Percentiles rank a stretch among this genome's conserved stretches.
phyloP scores from a whole-genome alignment of 2,113 vertebrate species.

The Syngnathus typhle region DNA sequence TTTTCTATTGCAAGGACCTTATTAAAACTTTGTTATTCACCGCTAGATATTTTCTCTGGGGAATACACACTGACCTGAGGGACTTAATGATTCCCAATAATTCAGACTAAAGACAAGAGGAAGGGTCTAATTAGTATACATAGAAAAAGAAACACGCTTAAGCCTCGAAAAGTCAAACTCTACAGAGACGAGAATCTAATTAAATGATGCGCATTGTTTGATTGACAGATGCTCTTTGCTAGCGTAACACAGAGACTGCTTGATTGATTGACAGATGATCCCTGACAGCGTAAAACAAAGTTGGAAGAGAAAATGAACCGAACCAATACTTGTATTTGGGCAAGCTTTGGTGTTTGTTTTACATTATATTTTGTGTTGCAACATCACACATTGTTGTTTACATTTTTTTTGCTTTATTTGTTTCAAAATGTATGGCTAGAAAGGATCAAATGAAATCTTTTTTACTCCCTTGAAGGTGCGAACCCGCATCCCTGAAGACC shows the following conservation, averaged over 20 bases:
- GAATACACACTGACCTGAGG: not conserved
- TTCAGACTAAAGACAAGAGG: constrained; percentile 11
- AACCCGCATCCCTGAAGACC: constrained; percentile 34
- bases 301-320: constrained; percentile 2
- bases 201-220: constrained; percentile 9
- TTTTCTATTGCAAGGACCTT: not conserved
- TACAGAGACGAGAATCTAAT: constrained; percentile 1
- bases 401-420: constrained; percentile 5
- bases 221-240: constrained; percentile 21
- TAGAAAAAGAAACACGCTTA: not conserved
- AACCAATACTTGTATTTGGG: not conserved
- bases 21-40: constrained; percentile 7
- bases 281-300: constrained; percentile 1
- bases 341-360: not conserved
- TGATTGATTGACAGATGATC: constrained; percentile 35
- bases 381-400: not conserved
- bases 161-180: not conserved
- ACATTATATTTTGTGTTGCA: not conserved
- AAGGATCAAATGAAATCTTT: constrained; percentile 17
- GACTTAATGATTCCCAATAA: constrained; percentile 10
- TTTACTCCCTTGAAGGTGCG: constrained; percentile 21
- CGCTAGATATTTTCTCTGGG: constrained; percentile 10
- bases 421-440: not conserved
- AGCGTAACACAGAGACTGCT: constrained; percentile 14
- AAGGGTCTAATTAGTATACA: constrained; percentile 1